Evolutionary conservation across 2,888 invertebrate genomes (phyloP), one percentile per base, ranked within the genome.

Genomic region (Eubasilissa splendida): DNA sequence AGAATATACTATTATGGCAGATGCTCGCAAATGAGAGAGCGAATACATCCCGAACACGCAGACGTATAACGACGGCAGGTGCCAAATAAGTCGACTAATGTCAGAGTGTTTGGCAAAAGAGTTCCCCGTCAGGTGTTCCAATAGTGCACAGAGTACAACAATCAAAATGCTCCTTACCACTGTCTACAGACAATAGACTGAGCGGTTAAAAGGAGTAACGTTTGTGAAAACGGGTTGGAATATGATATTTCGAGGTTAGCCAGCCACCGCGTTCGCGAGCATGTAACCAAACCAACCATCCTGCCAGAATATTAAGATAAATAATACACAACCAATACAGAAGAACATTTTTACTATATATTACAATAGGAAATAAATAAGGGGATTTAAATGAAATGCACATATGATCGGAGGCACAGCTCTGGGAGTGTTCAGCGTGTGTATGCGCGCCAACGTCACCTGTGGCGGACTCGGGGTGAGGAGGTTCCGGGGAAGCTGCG

Each of bases 201-300:
- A 22, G 63, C 12, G 12, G 12, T 63, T 12, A 12, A 63, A 63
- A 63, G 63, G 33, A 63, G 14, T 12, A 9, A 63, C 63, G 33
- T 74, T 60, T 59, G 31, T 42, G 42, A 50, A 59, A 74, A 59
- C 74, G 31, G 52, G 74, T 74, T 74, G 74, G 12, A 56, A 74
- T 59, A 8, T 33, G n/a, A 74, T 74, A 58, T 59, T 71, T 14
- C 74, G 74, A 74, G 74, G 74, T 74, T 74, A 50, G 11, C 56
- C 4, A 10, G 33, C 33, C 8, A 9, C 31, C 22, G 31, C 63
- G 22, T 10, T 22, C n/a, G 33, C 33, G 9, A 31, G 11, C 31
- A 12, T 31, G 33, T 63, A 12, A 33, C 22, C 22, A 22, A 63
- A 9, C 22, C 22, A 22, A 22, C 42, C 63, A 63, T 63, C 31